Percentiles rank a stretch among this genome's conserved stretches.
phyloP scores from a whole-genome alignment of 37 sponge, comb jelly and placozoan genomes.

The Chondrosia reniformis region DNA sequence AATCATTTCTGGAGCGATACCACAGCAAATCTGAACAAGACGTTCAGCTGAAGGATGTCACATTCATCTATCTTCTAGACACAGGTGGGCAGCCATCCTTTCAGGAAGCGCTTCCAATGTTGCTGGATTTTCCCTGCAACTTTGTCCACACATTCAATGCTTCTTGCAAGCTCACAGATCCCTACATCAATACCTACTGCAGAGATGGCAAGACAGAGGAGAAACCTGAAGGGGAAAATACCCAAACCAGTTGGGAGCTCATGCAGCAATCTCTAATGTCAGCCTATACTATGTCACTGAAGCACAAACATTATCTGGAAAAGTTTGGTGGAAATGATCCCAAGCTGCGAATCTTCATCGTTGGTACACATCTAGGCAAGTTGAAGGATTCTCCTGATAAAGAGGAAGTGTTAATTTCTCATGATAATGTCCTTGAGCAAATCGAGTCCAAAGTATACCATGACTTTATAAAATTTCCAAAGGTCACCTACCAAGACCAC shows the following conservation, averaged over 20 bases:
- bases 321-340: not conserved
- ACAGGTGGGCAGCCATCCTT: conserved; percentile 9
- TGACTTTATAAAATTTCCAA: not conserved
- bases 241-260: not conserved
- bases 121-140: conserved; percentile 9
- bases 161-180: not conserved
- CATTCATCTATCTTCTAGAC: not conserved
- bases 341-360: not conserved
- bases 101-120: conserved; percentile 3
- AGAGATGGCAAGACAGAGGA: too few relatives aligned
- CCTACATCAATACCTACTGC: not conserved
- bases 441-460: conserved; percentile 4
- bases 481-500: too few relatives aligned
- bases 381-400: not conserved
- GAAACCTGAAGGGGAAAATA: too few relatives aligned
- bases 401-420: not conserved
- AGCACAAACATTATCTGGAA: too few relatives aligned
- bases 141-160: not conserved
- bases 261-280: not conserved
- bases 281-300: not conserved
- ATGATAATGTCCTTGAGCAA: too few relatives aligned
- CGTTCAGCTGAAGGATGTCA: not conserved
- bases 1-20: not conserved
- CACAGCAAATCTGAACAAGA: too few relatives aligned
- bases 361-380: not conserved